These are phyloP conservation scores for Brachynemurus nebulosus DNA, from an alignment of 2,888 invertebrate genomes.

Conservation along the genomic window DNA sequence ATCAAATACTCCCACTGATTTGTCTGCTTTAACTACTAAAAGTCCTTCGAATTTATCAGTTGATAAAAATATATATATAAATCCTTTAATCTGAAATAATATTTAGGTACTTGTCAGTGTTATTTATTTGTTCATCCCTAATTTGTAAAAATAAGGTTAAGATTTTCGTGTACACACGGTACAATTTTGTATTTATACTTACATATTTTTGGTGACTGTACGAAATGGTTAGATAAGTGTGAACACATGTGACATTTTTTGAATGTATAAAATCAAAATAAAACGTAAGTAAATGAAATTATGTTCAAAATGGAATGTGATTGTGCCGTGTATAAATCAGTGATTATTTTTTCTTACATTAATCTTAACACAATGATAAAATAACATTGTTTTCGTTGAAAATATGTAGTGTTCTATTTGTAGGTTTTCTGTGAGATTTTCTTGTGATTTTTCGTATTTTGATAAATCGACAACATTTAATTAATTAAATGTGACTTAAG, in stretches of 20 bases:
- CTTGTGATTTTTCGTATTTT: neutral
- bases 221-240: neutral
- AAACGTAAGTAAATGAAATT: neutral
- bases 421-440: neutral
- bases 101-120: neutral
- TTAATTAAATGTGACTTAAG: too few species aligned
- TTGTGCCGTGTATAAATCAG: neutral
- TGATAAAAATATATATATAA: neutral
- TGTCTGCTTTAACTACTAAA: too few species aligned
- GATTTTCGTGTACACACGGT: neutral
- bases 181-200: too few species aligned
- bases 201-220: too few species aligned
- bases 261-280: neutral
- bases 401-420: neutral
- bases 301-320: neutral
- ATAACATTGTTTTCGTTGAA: constrained; percentile 1
- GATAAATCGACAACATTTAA: too few species aligned
- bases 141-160: neutral
- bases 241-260: constrained; percentile 2
- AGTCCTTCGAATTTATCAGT: too few species aligned
- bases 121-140: neutral
- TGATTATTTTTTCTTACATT: neutral
- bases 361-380: neutral
- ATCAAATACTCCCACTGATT: too few species aligned
- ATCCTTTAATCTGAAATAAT: neutral